These are phyloP conservation scores for Ditula angustiorana DNA, from an alignment of 2,888 invertebrate species.

Conservation along the genomic window DNA sequence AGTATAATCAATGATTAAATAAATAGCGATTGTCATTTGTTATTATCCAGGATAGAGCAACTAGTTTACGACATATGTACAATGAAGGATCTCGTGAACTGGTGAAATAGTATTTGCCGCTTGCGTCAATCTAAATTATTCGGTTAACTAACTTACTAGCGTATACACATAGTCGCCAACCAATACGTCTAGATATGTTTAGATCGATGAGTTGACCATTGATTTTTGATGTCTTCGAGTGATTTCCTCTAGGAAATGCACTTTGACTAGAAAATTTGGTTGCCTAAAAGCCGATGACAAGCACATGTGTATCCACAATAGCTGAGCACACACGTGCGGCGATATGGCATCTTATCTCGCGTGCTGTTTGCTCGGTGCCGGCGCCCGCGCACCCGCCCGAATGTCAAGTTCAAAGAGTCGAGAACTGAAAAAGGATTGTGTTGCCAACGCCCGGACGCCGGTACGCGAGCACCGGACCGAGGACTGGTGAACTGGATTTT, in stretches of 20 bases:
- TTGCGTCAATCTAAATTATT: no score
- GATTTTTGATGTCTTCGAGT: neutral
- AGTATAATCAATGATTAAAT: no score
- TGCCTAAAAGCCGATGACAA: neutral
- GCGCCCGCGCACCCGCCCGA: conserved; percentile 58
- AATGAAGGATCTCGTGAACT: no score
- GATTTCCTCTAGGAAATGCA: neutral
- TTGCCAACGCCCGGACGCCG: conserved; percentile 2
- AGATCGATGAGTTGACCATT: no score
- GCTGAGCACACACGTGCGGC: conserved; percentile 46
- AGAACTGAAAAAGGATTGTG: conserved; percentile 51
- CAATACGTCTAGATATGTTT: neutral
- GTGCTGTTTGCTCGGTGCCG: conserved; percentile 44
- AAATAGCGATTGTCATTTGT: no score
- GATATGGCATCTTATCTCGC: conserved; percentile 35
- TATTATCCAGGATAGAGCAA: no score
- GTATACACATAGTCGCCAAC: no score
- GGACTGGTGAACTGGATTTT: neutral
- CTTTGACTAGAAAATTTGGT: neutral
- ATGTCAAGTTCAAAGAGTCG: conserved; percentile 83
- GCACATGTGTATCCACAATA: conserved; percentile 34
- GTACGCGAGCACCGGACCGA: neutral
- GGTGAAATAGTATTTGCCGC: no score
- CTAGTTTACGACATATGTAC: no score
- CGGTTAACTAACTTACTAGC: no score